phyloP scores from a whole-genome alignment of 2,888 invertebrate species.

The Epinotia bilunana region DNA sequence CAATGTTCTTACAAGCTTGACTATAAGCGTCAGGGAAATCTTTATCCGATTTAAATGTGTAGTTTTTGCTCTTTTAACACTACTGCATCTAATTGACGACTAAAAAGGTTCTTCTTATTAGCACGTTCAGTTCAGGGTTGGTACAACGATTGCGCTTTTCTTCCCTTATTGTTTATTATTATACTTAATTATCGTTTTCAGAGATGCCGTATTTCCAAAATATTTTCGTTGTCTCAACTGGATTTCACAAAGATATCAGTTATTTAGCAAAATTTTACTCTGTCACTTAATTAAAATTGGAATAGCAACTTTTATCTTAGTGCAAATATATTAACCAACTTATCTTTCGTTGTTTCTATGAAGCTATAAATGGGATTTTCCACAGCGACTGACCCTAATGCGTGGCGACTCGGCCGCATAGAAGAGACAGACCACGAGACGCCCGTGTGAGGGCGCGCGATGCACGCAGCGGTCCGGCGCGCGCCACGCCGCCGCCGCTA shows the following conservation, averaged over 20 bases:
- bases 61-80: background rate
- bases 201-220: background rate
- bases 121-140: background rate
- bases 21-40: too few species aligned
- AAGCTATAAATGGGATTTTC: conserved; percentile 25
- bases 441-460: conserved; percentile 88
- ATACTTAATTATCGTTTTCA: background rate
- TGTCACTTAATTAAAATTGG: background rate
- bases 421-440: conserved; percentile 93
- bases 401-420: conserved; percentile 91
- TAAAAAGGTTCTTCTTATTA: background rate
- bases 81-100: background rate
- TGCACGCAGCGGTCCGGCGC: conserved; percentile 63
- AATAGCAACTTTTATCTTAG: background rate
- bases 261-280: background rate
- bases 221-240: background rate
- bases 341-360: background rate
- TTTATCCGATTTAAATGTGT: background rate
- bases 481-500: conserved; percentile 63
- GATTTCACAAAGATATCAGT: background rate
- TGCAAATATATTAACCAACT: background rate
- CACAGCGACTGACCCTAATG: conserved; percentile 89
- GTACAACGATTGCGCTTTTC: background rate
- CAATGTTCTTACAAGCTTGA: too few species aligned
- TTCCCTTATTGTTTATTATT: background rate